A percentile compares a stretch with the other conserved stretches of the same genome.
These are phyloP conservation scores for Arvicanthis niloticus DNA, from an alignment of 2,113 vertebrate genomes.

Conservation along the genomic window DNA sequence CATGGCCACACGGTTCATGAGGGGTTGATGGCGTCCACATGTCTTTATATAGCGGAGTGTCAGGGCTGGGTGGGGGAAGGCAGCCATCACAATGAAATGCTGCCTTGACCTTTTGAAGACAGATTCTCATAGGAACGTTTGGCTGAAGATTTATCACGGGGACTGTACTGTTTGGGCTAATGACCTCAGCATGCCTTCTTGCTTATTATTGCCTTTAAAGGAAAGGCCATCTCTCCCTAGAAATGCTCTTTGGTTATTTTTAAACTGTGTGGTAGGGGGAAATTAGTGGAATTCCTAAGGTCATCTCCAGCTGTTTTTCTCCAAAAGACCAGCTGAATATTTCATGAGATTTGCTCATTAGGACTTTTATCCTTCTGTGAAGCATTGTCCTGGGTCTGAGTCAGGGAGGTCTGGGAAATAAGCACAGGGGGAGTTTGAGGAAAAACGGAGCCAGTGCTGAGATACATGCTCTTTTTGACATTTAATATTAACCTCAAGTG, in stretches of 20 bases:
- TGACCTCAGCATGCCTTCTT: slow-evolving; percentile 81
- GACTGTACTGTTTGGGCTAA: slow-evolving; percentile 68
- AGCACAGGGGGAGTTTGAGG: background rate
- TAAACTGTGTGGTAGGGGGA: slow-evolving; percentile 80
- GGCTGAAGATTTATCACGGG: slow-evolving; percentile 69
- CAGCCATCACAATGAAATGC: slow-evolving; percentile 26
- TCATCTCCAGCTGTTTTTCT: slow-evolving; percentile 79
- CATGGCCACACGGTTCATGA: background rate
- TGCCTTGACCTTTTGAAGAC: slow-evolving; percentile 49
- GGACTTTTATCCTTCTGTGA: slow-evolving; percentile 58
- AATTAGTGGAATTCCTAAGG: slow-evolving; percentile 83
- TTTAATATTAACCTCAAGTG: background rate
- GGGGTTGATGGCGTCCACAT: background rate
- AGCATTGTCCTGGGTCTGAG: background rate
- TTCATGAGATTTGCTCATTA: slow-evolving; percentile 77
- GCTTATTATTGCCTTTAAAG: slow-evolving; percentile 83
- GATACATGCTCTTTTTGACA: background rate
- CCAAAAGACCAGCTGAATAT: slow-evolving; percentile 76
- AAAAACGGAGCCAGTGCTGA: background rate
- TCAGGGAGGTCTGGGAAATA: slow-evolving; percentile 44
- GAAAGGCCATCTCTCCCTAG: slow-evolving; percentile 71
- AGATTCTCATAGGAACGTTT: slow-evolving; percentile 80
- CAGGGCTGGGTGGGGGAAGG: background rate
- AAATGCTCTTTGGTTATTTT: slow-evolving; percentile 81
- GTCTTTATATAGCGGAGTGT: slow-evolving; percentile 4